A percentile compares a stretch with the other conserved stretches of the same genome.
Evolutionary conservation across 2,888 invertebrate species (phyloP).

Genomic region (Drosophila neoperkinsi): DNA sequence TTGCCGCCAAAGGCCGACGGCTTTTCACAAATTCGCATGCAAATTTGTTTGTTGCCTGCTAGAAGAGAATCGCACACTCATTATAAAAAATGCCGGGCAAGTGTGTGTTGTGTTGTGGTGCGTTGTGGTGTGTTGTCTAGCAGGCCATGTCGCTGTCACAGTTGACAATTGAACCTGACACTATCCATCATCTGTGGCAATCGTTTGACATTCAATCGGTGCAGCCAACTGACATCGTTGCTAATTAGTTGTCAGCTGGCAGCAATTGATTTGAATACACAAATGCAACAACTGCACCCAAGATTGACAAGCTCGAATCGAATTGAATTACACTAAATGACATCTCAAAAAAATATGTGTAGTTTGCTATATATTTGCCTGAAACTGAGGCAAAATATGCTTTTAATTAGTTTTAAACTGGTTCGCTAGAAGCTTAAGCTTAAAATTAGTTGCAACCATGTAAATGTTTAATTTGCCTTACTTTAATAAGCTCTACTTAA

Average conservation of each 20-base stretch:
- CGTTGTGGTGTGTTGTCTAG: background rate
- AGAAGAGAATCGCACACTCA: slow-evolving; percentile 43
- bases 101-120: slow-evolving; percentile 7
- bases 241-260: slow-evolving; percentile 62
- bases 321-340: slow-evolving; percentile 21
- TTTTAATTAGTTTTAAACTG: background rate
- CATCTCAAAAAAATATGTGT: background rate
- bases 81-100: slow-evolving; percentile 25
- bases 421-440: background rate
- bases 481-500: background rate
- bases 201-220: slow-evolving; percentile 53
- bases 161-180: slow-evolving; percentile 51
- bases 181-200: slow-evolving; percentile 51
- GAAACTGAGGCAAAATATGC: background rate
- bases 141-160: slow-evolving; percentile 29
- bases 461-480: background rate
- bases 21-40: slow-evolving; percentile 61
- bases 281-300: slow-evolving; percentile 10
- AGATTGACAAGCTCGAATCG: slow-evolving; percentile 26
- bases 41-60: slow-evolving; percentile 18
- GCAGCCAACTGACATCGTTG: slow-evolving; percentile 45
- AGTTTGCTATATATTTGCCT: background rate
- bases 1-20: slow-evolving; percentile 65
- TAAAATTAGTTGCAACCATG: background rate
- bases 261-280: slow-evolving; percentile 30